Base-by-base conservation (phyloP, 2,888 invertebrate genomes). In the Tubulanus polymorphus region DNA sequence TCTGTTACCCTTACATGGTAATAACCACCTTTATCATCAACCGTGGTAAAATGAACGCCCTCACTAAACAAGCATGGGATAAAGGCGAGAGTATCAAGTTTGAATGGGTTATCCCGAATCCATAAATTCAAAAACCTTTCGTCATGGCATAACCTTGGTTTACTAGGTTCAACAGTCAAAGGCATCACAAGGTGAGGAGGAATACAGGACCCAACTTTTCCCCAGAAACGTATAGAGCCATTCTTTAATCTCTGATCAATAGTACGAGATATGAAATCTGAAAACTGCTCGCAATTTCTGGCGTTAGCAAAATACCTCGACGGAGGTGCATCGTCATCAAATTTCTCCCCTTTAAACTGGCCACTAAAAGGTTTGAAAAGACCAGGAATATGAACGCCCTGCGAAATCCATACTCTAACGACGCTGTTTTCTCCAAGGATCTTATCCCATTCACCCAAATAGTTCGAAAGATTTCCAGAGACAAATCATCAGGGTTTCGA, bases 21-120 rank as follows among this genome's bases (percentile, higher is more conserved):
- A 47, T 61, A 61, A 1, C 61, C 58, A 15, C 49, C 49, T 26
- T 58, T 58, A 37, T 58, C 58, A 48, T 58, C 61, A 8, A 55
- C 25, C 3, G 41, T 29, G 1, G 46, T 41, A 35, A 60, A 37
- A 20, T 25, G 35, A 32, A 15, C 10, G 35, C 35, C 15, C 35
- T 32, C 10, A 32, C 35, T 12, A 32, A 32, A 32, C 35, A 32
- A 15, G 15, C 35, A 10, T 10, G 10, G 10, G 15, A 32, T 15
- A 32, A 32, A 32, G 35, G 35, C 10, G 35, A 32, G 35, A 10
- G n/a, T n/a, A 32, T 12, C 35, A 32, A 32, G n/a, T 10, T n/a
- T 32, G 10, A 32, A 32, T 10, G 35, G n/a, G n/a, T 12, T n/a
- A n/a, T 32, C n/a, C 35, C 35, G n/a, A 10, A 51, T 54, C 54